Percentiles rank a stretch among this genome's conserved stretches.
Conservation (phyloP, 2,797 vertebrate genomes). For the Geotrypetes seraphini region DNA sequence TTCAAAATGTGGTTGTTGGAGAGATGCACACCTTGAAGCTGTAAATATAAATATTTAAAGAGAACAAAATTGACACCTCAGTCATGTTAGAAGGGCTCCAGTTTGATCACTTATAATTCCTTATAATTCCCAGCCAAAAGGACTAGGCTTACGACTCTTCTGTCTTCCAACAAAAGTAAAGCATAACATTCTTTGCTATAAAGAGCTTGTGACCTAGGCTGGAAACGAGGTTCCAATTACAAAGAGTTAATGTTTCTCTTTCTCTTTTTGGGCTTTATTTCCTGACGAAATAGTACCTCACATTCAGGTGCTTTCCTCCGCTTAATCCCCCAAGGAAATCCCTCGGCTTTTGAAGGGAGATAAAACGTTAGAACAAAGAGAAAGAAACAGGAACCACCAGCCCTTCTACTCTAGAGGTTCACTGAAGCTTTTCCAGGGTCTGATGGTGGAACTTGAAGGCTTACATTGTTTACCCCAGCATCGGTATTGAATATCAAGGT, state of each 20-base stretch:
- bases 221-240: too few species aligned
- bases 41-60: too few species aligned
- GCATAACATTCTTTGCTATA: too few species aligned
- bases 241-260: neutral
- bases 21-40: too few species aligned
- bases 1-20: too few species aligned
- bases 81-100: too few species aligned
- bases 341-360: conserved; percentile 36
- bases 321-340: conserved; percentile 55
- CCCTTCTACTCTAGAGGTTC: conserved; percentile 38
- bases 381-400: conserved; percentile 19
- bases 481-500: conserved; percentile 25
- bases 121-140: too few species aligned
- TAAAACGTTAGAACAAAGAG: conserved; percentile 34
- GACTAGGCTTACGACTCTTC: too few species aligned
- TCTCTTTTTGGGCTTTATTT: conserved; percentile 20
- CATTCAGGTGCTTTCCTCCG: conserved; percentile 25
- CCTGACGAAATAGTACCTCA: conserved; percentile 33
- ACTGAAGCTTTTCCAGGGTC: conserved; percentile 34
- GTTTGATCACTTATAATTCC: too few species aligned
- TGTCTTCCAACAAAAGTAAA: too few species aligned
- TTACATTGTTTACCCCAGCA: conserved; percentile 31
- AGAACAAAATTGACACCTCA: too few species aligned
- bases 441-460: conserved; percentile 12
- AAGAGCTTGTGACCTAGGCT: too few species aligned